Conservation (phyloP, 2,797 vertebrate species). For the Phoxinus dragarum region DNA sequence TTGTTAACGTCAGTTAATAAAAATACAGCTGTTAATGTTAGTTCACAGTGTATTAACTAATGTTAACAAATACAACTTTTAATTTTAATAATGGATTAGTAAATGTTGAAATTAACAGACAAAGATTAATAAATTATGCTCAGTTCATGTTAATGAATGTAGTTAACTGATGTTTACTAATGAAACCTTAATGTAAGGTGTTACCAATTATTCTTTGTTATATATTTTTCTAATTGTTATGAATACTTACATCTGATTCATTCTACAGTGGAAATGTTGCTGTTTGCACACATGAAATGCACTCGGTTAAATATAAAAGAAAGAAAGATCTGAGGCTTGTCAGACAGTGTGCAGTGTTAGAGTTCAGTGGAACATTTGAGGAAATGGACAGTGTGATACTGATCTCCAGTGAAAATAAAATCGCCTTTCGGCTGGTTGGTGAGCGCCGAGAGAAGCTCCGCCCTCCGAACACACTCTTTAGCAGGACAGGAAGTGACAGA, state of each 20-base stretch:
- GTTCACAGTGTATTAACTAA: too few relatives aligned
- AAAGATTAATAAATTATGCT: too few relatives aligned
- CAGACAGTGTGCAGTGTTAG: constrained; percentile 20
- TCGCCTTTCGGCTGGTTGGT: background rate
- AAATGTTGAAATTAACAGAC: too few relatives aligned
- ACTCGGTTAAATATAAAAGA: background rate
- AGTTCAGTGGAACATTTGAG: constrained; percentile 14
- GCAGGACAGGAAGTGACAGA: constrained; percentile 22
- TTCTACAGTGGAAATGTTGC: background rate
- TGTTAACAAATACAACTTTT: too few relatives aligned
- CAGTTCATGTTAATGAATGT: too few relatives aligned
- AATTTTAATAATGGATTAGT: too few relatives aligned
- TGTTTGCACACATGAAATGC: background rate
- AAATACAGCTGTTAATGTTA: too few relatives aligned
- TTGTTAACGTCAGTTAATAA: too few relatives aligned
- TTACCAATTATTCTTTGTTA: too few relatives aligned
- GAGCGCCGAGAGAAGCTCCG: background rate
- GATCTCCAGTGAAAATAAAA: constrained; percentile 37
- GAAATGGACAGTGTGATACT: constrained; percentile 16
- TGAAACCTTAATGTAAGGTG: too few relatives aligned
- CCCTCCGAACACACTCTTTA: constrained; percentile 13
- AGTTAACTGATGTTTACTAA: too few relatives aligned
- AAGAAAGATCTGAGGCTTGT: background rate
- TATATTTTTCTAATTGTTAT: background rate
- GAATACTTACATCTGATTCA: background rate